A percentile compares a stretch with the other conserved stretches of the same genome.
Conservation (phyloP, 2,888 invertebrate species). For the Carcina quercana region DNA sequence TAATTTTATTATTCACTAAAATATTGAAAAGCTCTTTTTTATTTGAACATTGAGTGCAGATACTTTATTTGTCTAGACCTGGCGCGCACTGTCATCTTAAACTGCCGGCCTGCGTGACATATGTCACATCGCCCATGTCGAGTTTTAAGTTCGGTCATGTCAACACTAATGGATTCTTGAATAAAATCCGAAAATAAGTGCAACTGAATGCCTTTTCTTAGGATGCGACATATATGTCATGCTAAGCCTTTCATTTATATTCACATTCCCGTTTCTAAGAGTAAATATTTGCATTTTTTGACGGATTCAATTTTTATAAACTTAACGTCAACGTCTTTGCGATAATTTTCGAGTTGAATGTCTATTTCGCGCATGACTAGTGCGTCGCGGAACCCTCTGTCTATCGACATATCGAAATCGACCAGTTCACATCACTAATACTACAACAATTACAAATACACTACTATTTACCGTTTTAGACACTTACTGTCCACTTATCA, state of each 20-base stretch:
- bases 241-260: no score
- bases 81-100: conserved; percentile 64
- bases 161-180: no score
- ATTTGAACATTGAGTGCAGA: conserved; percentile 74
- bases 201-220: no score
- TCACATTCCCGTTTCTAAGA: no score
- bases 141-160: no score
- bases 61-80: conserved; percentile 67
- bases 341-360: background rate
- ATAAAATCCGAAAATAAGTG: no score
- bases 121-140: no score
- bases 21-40: conserved; percentile 71
- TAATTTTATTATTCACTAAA: conserved; percentile 68
- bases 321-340: background rate
- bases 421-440: conserved; percentile 58
- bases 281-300: no score
- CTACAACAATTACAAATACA: conserved; percentile 73
- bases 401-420: conserved; percentile 23
- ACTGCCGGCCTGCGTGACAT: no score
- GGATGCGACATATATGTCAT: no score
- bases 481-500: conserved; percentile 59
- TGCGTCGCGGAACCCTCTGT: conserved; percentile 53
- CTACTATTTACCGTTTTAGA: conserved; percentile 70
- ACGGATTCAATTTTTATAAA: no score
- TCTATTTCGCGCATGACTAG: conserved; percentile 42